A percentile compares a stretch with the other conserved stretches of the same genome.
Evolutionary conservation across 1,140 invertebrate species (phyloP).

Genomic region (Cylas formicarius): DNA sequence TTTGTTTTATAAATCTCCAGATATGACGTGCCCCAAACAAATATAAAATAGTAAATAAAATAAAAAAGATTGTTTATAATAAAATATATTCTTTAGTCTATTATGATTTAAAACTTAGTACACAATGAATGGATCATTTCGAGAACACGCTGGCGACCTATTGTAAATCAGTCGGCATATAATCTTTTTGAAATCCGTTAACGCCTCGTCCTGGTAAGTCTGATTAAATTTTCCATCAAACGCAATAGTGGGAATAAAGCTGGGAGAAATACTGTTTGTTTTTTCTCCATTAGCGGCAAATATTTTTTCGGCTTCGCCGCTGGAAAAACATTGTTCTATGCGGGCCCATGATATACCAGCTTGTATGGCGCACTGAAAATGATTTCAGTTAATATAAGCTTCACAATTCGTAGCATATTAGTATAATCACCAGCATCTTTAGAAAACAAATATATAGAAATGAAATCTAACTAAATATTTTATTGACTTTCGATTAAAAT

Average conservation of each 20-base stretch:
- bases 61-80: too few relatives aligned
- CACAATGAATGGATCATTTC: too few relatives aligned
- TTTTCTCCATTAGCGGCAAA: conserved; percentile 50
- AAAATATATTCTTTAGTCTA: too few relatives aligned
- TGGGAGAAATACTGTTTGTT: conserved; percentile 45
- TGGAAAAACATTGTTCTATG: conserved; percentile 39
- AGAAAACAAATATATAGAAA: neutral
- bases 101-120: too few relatives aligned
- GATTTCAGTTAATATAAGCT: neutral
- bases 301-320: conserved; percentile 43
- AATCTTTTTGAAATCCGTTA: conserved; percentile 20
- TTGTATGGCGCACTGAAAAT: conserved; percentile 45
- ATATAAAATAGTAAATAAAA: too few relatives aligned
- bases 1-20: too few relatives aligned
- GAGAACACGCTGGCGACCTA: too few relatives aligned
- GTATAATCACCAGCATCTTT: conserved; percentile 3
- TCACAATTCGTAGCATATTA: neutral
- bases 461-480: neutral
- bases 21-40: too few relatives aligned
- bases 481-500: neutral
- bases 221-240: conserved; percentile 43
- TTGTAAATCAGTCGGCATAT: conserved; percentile 16
- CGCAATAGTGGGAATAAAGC: conserved; percentile 56
- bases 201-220: conserved; percentile 14
- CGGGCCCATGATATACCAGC: conserved; percentile 34